Base-by-base conservation (phyloP, 2,113 vertebrate species). In the Corydoras maculifer region DNA sequence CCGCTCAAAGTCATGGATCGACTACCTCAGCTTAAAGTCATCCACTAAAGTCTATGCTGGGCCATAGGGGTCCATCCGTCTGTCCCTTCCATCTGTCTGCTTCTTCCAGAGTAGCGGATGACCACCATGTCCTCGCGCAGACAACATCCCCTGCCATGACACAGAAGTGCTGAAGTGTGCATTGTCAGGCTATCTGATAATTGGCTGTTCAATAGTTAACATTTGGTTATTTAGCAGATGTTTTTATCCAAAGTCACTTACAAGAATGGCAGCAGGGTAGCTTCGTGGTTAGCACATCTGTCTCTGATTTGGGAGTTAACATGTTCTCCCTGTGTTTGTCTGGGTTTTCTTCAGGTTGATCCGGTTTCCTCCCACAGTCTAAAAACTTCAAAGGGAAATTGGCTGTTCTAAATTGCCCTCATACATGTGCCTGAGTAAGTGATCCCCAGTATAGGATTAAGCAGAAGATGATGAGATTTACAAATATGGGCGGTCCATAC, bases 1-100 rank as follows among this genome's bases (percentile, higher is more conserved):
- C 78, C 32, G 73, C 65, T 78, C 84, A 85, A 86, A 84, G 83
- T 81, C 82, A 84, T 72, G 68, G 78, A 84, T 75, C 64, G 70
- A 82, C 65, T 60, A 62, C 63, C 35, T 62, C 68, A 74, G 72
- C 68, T 70, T 58, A 65, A 74, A 58, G 29, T 48, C 69, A 65
- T 10, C 55, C 13, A 12, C n/a, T 58, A 68, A 29, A 69, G 31
- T 18, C 50, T 43, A 48, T 12, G 30, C 50, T 29, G 70, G 55
- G n/a, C 62, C 49, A 32, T 8, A 65, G 61, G 80, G 62, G n/a
- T 58, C 68, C 25, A 29, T 69, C 58, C 62, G 25, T 62, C 53
- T 65, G 57, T 62, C 53, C 48, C 53, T 35, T 32, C 11, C 61
- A 72, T 75, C 69, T 60, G 31, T 66, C 65, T 57, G 53, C 54